These are phyloP conservation scores for Steinernema feltiae DNA, from an alignment of 1,140 invertebrate genomes.

Conservation along the genomic window DNA sequence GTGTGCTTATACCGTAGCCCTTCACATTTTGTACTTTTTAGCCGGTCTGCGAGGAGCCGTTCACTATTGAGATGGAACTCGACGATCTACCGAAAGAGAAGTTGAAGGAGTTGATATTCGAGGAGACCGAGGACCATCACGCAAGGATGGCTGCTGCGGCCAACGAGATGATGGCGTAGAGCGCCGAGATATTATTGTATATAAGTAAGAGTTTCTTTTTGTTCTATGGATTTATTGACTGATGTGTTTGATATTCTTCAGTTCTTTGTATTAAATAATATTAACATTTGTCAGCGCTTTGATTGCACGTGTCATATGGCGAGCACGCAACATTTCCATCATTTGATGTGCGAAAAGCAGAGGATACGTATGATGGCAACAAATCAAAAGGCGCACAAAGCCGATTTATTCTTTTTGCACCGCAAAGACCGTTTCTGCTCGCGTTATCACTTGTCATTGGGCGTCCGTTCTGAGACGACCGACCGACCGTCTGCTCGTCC, in stretches of 20 bases:
- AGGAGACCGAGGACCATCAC: constrained; percentile 70
- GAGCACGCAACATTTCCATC: no score
- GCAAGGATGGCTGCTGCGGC: constrained; percentile 22
- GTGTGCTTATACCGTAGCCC: constrained; percentile 3
- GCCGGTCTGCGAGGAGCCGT: constrained; percentile 95
- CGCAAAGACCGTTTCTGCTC: no score
- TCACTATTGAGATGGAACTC: constrained; percentile 94
- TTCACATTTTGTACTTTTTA: constrained; percentile 64
- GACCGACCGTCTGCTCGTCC: no score
- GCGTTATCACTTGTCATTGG: no score
- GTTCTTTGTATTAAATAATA: neutral
- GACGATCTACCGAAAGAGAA: constrained; percentile 96
- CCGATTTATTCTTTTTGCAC: no score
- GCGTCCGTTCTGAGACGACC: no score
- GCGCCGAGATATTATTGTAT: neutral
- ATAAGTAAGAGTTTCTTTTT: neutral
- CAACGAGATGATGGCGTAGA: neutral
- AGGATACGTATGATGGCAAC: no score
- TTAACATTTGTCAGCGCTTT: no score
- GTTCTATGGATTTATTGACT: neutral
- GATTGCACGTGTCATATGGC: no score
- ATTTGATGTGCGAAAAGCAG: no score
- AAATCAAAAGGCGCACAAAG: no score
- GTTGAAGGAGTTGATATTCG: constrained; percentile 90
- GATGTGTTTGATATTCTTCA: neutral